Evolutionary conservation across 2,888 invertebrate species (phyloP).

Genomic region (Cephalotes varians): DNA sequence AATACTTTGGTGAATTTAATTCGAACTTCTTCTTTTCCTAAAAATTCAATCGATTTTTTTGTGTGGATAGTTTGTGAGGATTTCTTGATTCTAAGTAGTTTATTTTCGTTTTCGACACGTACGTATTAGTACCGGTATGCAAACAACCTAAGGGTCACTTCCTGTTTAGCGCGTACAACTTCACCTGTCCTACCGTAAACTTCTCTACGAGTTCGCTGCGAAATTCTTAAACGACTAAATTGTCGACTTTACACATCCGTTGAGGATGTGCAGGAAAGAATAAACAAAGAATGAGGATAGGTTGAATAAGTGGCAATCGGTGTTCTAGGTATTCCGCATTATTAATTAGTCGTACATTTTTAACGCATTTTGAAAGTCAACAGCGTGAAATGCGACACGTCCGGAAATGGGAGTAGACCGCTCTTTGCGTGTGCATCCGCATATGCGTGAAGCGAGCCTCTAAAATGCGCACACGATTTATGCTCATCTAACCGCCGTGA

Average conservation of each 20-base stretch:
- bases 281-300: constrained; percentile 2
- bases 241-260: constrained; percentile 30
- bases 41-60: neutral
- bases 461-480: constrained; percentile 44
- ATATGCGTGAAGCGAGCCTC: constrained; percentile 22
- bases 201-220: constrained; percentile 13
- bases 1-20: neutral
- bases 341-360: constrained; percentile 77
- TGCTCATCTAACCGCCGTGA: neutral
- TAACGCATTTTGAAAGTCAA: constrained; percentile 73
- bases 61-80: neutral
- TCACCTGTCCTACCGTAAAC: constrained; percentile 57
- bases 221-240: constrained; percentile 37
- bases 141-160: constrained; percentile 44
- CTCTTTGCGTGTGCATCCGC: constrained; percentile 42
- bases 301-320: constrained; percentile 71
- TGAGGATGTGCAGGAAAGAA: constrained; percentile 37
- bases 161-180: constrained; percentile 51
- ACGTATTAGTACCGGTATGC: constrained; percentile 7
- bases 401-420: constrained; percentile 67
- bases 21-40: neutral
- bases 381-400: constrained; percentile 75
- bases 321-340: constrained; percentile 71
- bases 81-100: neutral
- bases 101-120: constrained; percentile 24